These are phyloP conservation scores for Ceratitis capitata DNA, from an alignment of 1,140 invertebrate species.

Conservation along the genomic window DNA sequence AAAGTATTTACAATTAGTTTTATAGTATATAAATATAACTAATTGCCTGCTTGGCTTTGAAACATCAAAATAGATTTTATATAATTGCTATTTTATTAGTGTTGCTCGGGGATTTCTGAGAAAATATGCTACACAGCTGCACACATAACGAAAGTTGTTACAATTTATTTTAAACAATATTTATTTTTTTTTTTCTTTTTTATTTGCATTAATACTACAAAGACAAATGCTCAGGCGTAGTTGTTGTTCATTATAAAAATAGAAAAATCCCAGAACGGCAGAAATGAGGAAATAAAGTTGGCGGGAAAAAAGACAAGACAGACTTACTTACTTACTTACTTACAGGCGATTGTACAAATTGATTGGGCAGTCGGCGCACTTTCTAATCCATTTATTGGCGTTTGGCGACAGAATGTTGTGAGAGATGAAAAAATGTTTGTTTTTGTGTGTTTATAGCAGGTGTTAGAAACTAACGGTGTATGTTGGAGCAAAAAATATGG, in stretches of 20 bases:
- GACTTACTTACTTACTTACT: neutral
- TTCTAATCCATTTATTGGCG: constrained; percentile 13
- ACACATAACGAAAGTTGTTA: neutral
- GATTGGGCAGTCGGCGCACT: neutral
- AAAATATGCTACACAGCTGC: neutral
- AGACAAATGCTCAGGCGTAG: no score
- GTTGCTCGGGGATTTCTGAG: neutral
- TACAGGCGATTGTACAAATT: neutral
- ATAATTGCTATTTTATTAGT: neutral
- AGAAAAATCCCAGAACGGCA: neutral
- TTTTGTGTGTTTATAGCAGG: neutral
- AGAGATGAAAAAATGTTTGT: neutral
- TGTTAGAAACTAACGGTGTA: neutral
- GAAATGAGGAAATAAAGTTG: neutral
- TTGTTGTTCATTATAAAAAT: neutral
- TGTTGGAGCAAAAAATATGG: neutral
- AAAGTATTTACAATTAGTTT: neutral
- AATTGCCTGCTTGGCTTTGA: neutral
- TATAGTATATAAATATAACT: neutral
- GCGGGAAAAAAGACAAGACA: neutral
- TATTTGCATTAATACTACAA: no score
- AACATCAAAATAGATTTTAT: neutral
- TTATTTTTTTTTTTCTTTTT: neutral
- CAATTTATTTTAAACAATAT: neutral
- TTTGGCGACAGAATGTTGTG: neutral